These are phyloP conservation scores for Agriopis aurantiaria DNA, from an alignment of 2,888 invertebrate genomes.

Conservation along the genomic window DNA sequence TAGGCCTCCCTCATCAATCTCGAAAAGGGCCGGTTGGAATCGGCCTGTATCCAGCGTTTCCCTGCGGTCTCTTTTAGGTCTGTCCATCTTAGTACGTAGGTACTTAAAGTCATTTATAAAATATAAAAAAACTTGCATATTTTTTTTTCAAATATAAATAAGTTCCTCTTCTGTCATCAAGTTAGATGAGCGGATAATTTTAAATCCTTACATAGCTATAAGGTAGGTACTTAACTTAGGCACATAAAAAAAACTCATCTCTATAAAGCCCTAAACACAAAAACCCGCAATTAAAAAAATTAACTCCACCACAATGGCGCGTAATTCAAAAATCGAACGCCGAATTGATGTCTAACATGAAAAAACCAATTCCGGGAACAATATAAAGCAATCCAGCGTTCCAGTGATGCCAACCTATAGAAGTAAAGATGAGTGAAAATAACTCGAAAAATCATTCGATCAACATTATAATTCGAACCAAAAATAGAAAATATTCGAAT, in stretches of 20 bases:
- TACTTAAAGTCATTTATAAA: too few species aligned
- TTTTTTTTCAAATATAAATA: too few species aligned
- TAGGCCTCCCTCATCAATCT: too few species aligned
- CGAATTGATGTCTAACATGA: slow-evolving; percentile 60
- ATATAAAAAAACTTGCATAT: too few species aligned
- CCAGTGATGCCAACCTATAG: slow-evolving; percentile 48
- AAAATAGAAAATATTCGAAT: background rate
- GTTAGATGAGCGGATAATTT: background rate
- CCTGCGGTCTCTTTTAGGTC: too few species aligned
- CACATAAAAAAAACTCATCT: background rate
- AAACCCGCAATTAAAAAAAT: slow-evolving; percentile 13
- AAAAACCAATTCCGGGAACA: slow-evolving; percentile 70
- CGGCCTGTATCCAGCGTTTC: too few species aligned
- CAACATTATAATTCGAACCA: background rate
- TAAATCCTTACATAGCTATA: background rate
- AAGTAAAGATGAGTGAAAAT: too few species aligned
- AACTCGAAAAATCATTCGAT: background rate
- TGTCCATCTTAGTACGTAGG: too few species aligned
- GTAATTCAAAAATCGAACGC: slow-evolving; percentile 54
- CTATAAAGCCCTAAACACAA: background rate
- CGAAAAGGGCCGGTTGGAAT: too few species aligned
- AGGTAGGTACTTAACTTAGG: too few species aligned
- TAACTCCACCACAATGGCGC: slow-evolving; percentile 19
- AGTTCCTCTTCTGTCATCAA: background rate
- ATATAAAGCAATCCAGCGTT: slow-evolving; percentile 52